Evolutionary conservation across 1,140 invertebrate genomes (phyloP), one percentile per base, ranked within the genome.

Genomic region (Globodera rostochiensis): DNA sequence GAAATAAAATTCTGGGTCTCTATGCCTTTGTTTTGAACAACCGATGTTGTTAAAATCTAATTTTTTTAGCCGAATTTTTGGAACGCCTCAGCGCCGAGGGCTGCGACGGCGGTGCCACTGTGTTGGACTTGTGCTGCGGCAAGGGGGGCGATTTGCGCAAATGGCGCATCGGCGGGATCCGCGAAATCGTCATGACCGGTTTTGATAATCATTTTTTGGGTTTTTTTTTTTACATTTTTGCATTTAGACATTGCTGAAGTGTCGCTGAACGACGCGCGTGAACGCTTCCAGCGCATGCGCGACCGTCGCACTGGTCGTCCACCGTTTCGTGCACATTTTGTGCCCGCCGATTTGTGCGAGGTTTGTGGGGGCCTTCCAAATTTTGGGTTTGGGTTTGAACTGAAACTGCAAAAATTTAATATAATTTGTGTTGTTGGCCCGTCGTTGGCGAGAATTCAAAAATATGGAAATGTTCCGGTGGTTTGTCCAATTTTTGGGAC

Each of bases 111-210:
- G n/a, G 57, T 64, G 82, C 91, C 11, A 84, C 78, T 45, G 92
- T 93, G 0, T 86, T 94, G 19, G 93, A 94, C 86, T 86, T 94
- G 60, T 92, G 92, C 76, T 93, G 92, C 88, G 97, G 97, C 5
- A 99, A 99, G 93, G 97, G 97, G 36, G 97, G 97, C 3, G 97
- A 98, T 91, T 91, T 99, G 21, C 91, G 94, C 2, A 99, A 99
- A 91, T 99, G 96, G 96, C 93, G 93, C 83, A 96, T 95, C 88
- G 93, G 92, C 4, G 91, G 92, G 80, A 94, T 97, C 60, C 91
- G 92, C 8, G 94, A 96, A 91, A 91, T 98, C n/a, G 94, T 98
- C 73, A 97, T 95, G 92, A 94, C 94, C 69, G 92, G 92, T 92
- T 25, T 87, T 80, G 71, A 86, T 36, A 49, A 80, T 5, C 75